Evolutionary conservation across 2,113 vertebrate species (phyloP).

Genomic region (Datnioides undecimradiatus): DNA sequence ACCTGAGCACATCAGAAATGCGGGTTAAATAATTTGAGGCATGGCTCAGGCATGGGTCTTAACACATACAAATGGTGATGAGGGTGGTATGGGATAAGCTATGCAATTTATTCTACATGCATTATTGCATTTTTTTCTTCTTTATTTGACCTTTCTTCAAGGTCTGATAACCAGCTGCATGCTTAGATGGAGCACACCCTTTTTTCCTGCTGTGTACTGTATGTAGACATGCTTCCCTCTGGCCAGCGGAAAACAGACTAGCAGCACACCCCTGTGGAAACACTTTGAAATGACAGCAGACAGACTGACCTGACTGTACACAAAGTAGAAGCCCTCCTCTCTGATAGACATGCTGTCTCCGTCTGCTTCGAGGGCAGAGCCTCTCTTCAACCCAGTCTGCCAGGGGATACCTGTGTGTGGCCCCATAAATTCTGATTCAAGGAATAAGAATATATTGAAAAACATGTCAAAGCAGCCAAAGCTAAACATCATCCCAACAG

Average conservation of each 20-base stretch:
- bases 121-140: conserved; percentile 26
- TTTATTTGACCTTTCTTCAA: conserved; percentile 50
- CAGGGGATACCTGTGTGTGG: conserved; percentile 85
- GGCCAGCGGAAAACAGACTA: conserved; percentile 6
- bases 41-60: neutral
- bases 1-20: conserved; percentile 82
- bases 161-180: conserved; percentile 34
- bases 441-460: conserved; percentile 9
- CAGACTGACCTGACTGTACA: conserved; percentile 92
- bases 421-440: conserved; percentile 67
- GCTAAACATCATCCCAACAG: neutral
- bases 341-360: conserved; percentile 90
- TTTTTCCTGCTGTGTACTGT: neutral
- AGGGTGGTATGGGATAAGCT: neutral
- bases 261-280: conserved; percentile 58
- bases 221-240: neutral
- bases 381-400: conserved; percentile 92
- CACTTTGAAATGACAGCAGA: neutral
- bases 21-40: neutral
- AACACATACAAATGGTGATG: neutral
- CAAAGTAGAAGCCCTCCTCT: conserved; percentile 94
- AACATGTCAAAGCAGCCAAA: neutral
- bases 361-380: conserved; percentile 88
- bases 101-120: neutral
- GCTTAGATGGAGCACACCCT: conserved; percentile 15